Percentiles rank a stretch among this genome's conserved stretches.
These are phyloP conservation scores for Phasia obesa DNA, from an alignment of 2,888 invertebrate genomes.

Conservation along the genomic window DNA sequence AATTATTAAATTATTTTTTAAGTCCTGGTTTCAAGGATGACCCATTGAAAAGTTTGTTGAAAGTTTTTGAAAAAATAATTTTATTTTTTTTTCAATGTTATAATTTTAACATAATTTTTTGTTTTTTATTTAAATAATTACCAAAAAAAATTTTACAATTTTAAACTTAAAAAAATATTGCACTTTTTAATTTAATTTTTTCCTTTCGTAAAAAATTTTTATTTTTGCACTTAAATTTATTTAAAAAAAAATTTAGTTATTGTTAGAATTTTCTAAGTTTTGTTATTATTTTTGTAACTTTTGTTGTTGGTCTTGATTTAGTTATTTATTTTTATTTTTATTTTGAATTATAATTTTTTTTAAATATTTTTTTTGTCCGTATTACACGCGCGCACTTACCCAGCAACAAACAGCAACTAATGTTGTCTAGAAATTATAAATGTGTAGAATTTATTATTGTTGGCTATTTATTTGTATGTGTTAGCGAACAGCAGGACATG, in stretches of 20 bases:
- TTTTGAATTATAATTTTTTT: constrained; percentile 68
- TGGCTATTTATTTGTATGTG: constrained; percentile 70
- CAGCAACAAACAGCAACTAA: constrained; percentile 82
- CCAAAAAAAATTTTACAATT: background rate
- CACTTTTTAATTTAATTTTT: constrained; percentile 30
- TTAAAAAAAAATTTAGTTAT: constrained; percentile 3
- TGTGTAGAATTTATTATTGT: constrained; percentile 65
- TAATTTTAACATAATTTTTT: background rate
- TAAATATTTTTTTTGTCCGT: constrained; percentile 73
- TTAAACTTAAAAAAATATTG: constrained; percentile 32
- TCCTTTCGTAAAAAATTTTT: background rate
- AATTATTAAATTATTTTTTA: constrained; percentile 9
- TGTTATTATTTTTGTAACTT: constrained; percentile 42
- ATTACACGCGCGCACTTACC: constrained; percentile 80
- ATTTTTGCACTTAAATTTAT: no score
- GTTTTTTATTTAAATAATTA: background rate
- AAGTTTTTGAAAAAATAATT: background rate
- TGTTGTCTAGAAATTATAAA: constrained; percentile 76
- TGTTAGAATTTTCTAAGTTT: constrained; percentile 29
- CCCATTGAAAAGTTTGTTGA: constrained; percentile 20
- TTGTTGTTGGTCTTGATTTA: constrained; percentile 38
- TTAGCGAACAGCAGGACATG: constrained; percentile 75
- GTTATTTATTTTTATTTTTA: constrained; percentile 43
- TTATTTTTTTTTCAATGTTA: constrained; percentile 9
- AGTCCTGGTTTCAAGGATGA: constrained; percentile 21